These are phyloP conservation scores for Oasisia sp. DNA, from an alignment of 2,888 invertebrate genomes.

Conservation along the genomic window DNA sequence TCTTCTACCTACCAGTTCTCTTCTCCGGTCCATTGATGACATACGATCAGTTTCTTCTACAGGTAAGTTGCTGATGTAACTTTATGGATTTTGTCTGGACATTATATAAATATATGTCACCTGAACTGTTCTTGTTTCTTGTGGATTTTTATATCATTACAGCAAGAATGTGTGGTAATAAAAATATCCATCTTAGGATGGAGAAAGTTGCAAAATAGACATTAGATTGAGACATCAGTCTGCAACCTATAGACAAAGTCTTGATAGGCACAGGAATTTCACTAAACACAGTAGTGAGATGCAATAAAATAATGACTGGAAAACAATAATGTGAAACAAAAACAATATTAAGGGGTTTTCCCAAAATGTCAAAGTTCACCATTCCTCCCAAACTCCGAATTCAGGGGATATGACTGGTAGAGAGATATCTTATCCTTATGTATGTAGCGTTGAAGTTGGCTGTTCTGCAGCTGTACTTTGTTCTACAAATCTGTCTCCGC, in stretches of 20 bases:
- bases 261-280: too few relatives aligned
- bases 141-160: background rate
- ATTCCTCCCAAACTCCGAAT: background rate
- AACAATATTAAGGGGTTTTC: background rate
- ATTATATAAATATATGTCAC: background rate
- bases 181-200: background rate
- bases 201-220: background rate
- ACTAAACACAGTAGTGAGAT: too few relatives aligned
- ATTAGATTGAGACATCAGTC: background rate
- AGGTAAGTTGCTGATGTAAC: slow-evolving; percentile 57
- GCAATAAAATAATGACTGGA: too few relatives aligned
- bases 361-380: background rate
- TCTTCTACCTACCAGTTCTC: slow-evolving; percentile 84
- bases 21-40: slow-evolving; percentile 85
- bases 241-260: too few relatives aligned
- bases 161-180: background rate
- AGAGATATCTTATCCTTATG: too few relatives aligned
- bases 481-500: too few relatives aligned
- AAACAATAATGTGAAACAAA: background rate
- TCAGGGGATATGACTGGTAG: too few relatives aligned
- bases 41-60: slow-evolving; percentile 76
- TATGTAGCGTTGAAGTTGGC: too few relatives aligned
- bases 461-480: too few relatives aligned
- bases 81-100: background rate
- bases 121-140: background rate